These are phyloP conservation scores for Carcina quercana DNA, from an alignment of 2,888 invertebrate genomes.

Conservation along the genomic window DNA sequence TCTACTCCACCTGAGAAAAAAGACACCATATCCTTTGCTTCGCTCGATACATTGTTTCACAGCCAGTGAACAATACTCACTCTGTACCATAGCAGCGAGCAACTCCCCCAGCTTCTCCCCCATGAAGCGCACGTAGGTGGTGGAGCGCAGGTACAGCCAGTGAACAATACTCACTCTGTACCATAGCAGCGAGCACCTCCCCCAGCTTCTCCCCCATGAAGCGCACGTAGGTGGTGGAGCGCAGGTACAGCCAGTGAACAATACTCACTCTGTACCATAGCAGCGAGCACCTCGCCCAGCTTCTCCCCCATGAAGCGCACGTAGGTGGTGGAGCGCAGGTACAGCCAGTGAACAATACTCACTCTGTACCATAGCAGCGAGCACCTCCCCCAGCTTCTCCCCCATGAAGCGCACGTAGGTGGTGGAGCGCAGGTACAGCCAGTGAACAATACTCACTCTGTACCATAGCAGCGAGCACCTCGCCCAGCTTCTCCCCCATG, in stretches of 20 bases:
- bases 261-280: conserved; percentile 40
- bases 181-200: conserved; percentile 35
- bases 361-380: conserved; percentile 42
- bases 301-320: conserved; percentile 52
- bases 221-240: conserved; percentile 46
- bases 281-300: conserved; percentile 40
- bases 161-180: conserved; percentile 36
- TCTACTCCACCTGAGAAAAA: conserved; percentile 13
- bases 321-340: conserved; percentile 51
- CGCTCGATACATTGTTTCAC: too few species aligned
- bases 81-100: conserved; percentile 35
- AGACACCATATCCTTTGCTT: too few species aligned
- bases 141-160: conserved; percentile 52
- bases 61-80: conserved; percentile 39
- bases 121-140: conserved; percentile 51
- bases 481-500: conserved; percentile 49
- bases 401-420: conserved; percentile 57
- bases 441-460: conserved; percentile 43
- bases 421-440: conserved; percentile 51
- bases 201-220: conserved; percentile 55
- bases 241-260: conserved; percentile 52
- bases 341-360: conserved; percentile 46
- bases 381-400: conserved; percentile 35
- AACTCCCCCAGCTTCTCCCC: conserved; percentile 44
- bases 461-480: conserved; percentile 36